These are phyloP conservation scores for Plecturocebus donacophilus DNA, from an alignment of 2,113 vertebrate genomes.

Conservation along the genomic window DNA sequence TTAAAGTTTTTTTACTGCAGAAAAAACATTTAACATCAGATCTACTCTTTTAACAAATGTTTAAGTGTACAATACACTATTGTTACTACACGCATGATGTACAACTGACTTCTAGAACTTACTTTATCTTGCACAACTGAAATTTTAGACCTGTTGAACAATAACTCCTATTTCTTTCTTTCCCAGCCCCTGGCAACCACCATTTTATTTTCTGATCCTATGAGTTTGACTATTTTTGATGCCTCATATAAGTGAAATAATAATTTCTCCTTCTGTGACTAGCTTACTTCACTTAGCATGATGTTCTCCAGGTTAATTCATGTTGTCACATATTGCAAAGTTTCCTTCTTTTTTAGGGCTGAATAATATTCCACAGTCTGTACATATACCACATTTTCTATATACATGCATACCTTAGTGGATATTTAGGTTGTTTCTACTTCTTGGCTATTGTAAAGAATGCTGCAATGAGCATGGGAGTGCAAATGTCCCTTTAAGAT, in stretches of 20 bases:
- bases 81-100: not conserved
- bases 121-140: not conserved
- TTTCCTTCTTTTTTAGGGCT: not conserved
- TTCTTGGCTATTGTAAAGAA: not conserved
- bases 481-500: not conserved
- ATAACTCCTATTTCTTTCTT: not conserved
- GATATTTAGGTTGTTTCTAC: not conserved
- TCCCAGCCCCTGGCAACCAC: too few species aligned
- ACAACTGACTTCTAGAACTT: not conserved
- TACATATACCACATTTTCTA: not conserved
- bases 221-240: too few species aligned
- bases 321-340: not conserved
- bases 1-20: not conserved
- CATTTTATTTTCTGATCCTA: too few species aligned
- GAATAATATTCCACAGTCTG: not conserved
- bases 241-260: too few species aligned
- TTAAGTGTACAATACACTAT: not conserved
- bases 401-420: not conserved
- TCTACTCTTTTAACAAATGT: not conserved
- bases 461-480: not conserved
- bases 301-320: not conserved
- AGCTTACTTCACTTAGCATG: not conserved
- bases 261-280: too few species aligned
- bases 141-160: not conserved
- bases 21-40: not conserved